Conservation (phyloP, 2,888 invertebrate species). For the Cheilosia impressa region DNA sequence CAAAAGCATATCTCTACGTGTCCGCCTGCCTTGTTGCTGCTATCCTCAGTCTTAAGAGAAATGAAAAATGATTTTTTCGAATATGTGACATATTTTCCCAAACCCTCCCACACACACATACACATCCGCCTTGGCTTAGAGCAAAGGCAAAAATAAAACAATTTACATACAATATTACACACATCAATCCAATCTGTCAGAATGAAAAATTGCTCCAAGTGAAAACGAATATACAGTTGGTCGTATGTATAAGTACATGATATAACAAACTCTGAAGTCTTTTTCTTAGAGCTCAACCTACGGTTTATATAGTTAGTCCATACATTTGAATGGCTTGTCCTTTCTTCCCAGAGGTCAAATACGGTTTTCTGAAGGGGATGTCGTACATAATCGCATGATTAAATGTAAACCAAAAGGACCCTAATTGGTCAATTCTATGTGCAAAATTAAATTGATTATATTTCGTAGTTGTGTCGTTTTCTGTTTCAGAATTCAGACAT, state of each 20-base stretch:
- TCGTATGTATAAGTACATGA: conserved; percentile 30
- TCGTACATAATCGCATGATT: conserved; percentile 51
- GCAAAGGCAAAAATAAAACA: conserved; percentile 76
- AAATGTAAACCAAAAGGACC: conserved; percentile 55
- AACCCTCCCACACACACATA: conserved; percentile 12
- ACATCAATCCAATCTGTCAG: conserved; percentile 78
- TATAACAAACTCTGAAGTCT: conserved; percentile 20
- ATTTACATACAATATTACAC: conserved; percentile 78
- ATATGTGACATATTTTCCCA: conserved; percentile 76
- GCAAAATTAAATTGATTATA: conserved; percentile 62
- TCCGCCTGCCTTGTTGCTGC: conserved; percentile 17
- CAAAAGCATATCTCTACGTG: background rate
- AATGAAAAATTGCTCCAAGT: conserved; percentile 76
- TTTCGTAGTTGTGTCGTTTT: background rate
- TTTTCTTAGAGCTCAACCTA: conserved; percentile 30
- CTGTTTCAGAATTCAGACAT: background rate
- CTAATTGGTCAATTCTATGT: conserved; percentile 48
- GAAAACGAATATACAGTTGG: conserved; percentile 47
- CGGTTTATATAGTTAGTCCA: conserved; percentile 26
- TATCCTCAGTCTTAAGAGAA: conserved; percentile 57
- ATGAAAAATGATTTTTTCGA: conserved; percentile 77
- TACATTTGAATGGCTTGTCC: conserved; percentile 42
- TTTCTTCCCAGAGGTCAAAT: conserved; percentile 2
- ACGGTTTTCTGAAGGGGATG: conserved; percentile 32
- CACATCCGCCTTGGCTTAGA: conserved; percentile 14